A percentile compares a stretch with the other conserved stretches of the same genome.
These are phyloP conservation scores for Trochalopteron elliotii DNA, from an alignment of 2,113 vertebrate species.

Conservation along the genomic window DNA sequence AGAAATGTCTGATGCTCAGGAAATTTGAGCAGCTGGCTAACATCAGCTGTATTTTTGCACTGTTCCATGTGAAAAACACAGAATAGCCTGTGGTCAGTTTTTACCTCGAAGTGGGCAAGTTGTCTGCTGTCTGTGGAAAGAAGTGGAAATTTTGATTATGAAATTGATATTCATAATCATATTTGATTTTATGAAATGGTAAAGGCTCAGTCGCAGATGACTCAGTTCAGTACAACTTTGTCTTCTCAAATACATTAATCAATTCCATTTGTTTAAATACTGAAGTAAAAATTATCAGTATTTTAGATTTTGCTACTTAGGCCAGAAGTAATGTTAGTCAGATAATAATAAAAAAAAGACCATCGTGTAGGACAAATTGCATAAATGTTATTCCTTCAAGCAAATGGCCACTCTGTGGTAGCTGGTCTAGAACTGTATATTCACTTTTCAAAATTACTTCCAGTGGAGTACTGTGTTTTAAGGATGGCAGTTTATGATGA, in stretches of 20 bases:
- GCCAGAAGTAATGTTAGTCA: neutral
- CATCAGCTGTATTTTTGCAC: neutral
- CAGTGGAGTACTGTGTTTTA: neutral
- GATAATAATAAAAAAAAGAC: neutral
- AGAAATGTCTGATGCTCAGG: neutral
- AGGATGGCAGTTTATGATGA: neutral
- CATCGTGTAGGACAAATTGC: neutral
- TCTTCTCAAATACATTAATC: neutral
- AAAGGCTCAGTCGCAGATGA: neutral
- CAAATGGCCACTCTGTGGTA: neutral
- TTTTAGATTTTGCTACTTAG: neutral
- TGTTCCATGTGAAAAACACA: neutral
- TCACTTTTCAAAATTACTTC: neutral
- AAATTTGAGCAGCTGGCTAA: neutral
- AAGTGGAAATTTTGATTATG: neutral
- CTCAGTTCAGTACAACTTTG: neutral
- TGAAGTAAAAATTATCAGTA: neutral
- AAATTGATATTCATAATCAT: neutral
- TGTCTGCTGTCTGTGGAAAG: neutral
- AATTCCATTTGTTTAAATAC: neutral
- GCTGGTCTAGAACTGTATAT: too few relatives aligned
- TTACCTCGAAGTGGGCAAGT: neutral
- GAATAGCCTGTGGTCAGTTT: neutral
- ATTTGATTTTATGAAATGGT: neutral
- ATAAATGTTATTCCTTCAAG: neutral